Evolutionary conservation across 2,113 vertebrate species (phyloP), one percentile per base, ranked within the genome.

Genomic region (Antigone vipio): DNA sequence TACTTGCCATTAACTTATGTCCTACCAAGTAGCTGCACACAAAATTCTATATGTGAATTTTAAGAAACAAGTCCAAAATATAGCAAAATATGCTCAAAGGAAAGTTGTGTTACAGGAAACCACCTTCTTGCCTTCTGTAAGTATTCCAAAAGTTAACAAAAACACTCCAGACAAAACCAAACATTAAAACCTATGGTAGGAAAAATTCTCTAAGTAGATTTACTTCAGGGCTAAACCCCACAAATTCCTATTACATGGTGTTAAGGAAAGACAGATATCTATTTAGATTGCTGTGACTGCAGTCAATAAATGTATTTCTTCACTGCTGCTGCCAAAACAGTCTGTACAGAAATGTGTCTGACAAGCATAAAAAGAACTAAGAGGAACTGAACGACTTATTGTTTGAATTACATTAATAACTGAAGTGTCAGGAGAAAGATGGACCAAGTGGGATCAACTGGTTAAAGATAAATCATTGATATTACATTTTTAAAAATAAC

Each of bases 301-400:
- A 92, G 85, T 93, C 94, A 94, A 74, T 96, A 96, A 88, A 55
- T 42, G 40, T 69, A 92, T 97, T 94, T 96, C 80, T 96, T 94
- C 92, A 93, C 89, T 69, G 55, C 59, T 95, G 40, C 88, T 96
- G 91, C 62, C 88, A 95, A 91, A 97, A 90, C 15, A 69, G 56
- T 66, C 63, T 59, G 58, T 67, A 88, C 5, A 95, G 85, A 93
- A 85, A 89, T 21, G 30, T 50, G 29, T 72, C 68, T 96, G 91
- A 97, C 89, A 94, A 91, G 76, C 19, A 4, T 55, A 92, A 93
- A 92, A 50, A 94, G 78, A 96, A 79, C 66, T 45, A 90, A 50
- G 22, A 92, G 56, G 92, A 93, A 64, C 1, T 47, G 62, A 89
- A 95, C 85, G 85, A 95, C 78, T 93, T 96, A 91, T 19, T 95